These are phyloP conservation scores for Ischnus inquisitorius DNA, from an alignment of 2,888 invertebrate genomes.

Conservation along the genomic window DNA sequence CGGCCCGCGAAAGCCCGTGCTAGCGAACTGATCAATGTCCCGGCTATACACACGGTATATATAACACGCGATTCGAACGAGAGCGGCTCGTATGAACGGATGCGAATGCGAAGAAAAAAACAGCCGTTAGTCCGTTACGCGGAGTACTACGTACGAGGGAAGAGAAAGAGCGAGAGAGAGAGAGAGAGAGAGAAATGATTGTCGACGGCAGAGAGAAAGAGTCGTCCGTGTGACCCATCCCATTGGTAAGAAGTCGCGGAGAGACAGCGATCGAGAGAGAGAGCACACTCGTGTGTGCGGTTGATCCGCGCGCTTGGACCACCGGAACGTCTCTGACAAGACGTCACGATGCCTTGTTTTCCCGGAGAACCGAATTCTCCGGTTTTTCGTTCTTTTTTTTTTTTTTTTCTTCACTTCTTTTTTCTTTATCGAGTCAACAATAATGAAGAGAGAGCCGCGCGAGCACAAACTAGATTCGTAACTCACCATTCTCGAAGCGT, in stretches of 20 bases:
- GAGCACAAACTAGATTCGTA: slow-evolving; percentile 6
- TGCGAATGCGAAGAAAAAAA: slow-evolving; percentile 66
- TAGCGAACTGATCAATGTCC: slow-evolving; percentile 28
- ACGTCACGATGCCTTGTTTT: slow-evolving; percentile 65
- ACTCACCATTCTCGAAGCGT: slow-evolving; percentile 79
- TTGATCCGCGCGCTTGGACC: slow-evolving; percentile 42
- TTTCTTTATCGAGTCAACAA: not conserved
- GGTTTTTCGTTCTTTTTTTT: not conserved
- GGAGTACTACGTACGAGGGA: slow-evolving; percentile 42
- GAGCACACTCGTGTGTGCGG: slow-evolving; percentile 48
- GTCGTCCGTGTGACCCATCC: slow-evolving; percentile 70
- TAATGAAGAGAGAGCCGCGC: not conserved
- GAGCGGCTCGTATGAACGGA: slow-evolving; percentile 41
- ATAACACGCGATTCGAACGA: slow-evolving; percentile 29
- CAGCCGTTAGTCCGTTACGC: slow-evolving; percentile 67
- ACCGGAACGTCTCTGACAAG: slow-evolving; percentile 65
- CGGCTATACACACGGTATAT: not conserved
- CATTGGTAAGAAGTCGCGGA: slow-evolving; percentile 45
- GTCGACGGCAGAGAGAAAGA: not conserved
- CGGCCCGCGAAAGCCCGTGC: not conserved
- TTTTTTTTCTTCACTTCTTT: not conserved
- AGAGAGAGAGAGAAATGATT: slow-evolving; percentile 34
- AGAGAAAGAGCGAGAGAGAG: slow-evolving; percentile 18
- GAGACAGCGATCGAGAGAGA: slow-evolving; percentile 13
- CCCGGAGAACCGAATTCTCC: slow-evolving; percentile 2